phyloP scores from a whole-genome alignment of 2,113 vertebrate genomes.

The Oplegnathus fasciatus region DNA sequence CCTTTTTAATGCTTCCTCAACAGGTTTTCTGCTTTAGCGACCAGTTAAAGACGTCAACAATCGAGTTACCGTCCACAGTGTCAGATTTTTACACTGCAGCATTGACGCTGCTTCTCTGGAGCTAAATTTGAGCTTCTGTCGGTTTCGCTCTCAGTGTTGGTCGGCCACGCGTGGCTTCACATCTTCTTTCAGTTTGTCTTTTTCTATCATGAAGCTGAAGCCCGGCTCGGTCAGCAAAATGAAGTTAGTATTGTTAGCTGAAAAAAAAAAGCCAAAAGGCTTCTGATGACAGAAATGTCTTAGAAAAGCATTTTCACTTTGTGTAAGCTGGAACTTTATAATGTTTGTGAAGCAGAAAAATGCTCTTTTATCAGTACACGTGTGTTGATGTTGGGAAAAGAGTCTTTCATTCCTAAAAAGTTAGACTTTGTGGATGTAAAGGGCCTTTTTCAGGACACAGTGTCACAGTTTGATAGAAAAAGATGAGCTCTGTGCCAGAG shows the following conservation, averaged over 20 bases:
- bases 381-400: not conserved
- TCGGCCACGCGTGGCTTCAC: slow-evolving; percentile 23
- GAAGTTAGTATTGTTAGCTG: slow-evolving; percentile 19
- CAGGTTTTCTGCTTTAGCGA: slow-evolving; percentile 10
- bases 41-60: not conserved
- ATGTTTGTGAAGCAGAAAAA: slow-evolving; percentile 16
- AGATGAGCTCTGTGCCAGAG: slow-evolving; percentile 23
- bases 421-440: not conserved
- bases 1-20: slow-evolving; percentile 15
- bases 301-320: slow-evolving; percentile 21
- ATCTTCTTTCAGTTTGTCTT: slow-evolving; percentile 60
- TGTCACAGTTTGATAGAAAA: slow-evolving; percentile 3
- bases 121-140: slow-evolving; percentile 34
- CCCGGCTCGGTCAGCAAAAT: not conserved
- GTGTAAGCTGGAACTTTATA: slow-evolving; percentile 25
- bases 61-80: slow-evolving; percentile 4
- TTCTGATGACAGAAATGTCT: slow-evolving; percentile 3
- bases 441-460: slow-evolving; percentile 7
- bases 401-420: not conserved
- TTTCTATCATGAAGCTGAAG: slow-evolving; percentile 26
- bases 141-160: not conserved
- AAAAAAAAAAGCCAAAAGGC: slow-evolving; percentile 32
- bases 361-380: not conserved
- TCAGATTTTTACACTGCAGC: slow-evolving; percentile 36
- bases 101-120: slow-evolving; percentile 29